Evolutionary conservation across 2,113 vertebrate species (phyloP), one percentile per base, ranked within the genome.

Genomic region (Gymnogyps californianus): DNA sequence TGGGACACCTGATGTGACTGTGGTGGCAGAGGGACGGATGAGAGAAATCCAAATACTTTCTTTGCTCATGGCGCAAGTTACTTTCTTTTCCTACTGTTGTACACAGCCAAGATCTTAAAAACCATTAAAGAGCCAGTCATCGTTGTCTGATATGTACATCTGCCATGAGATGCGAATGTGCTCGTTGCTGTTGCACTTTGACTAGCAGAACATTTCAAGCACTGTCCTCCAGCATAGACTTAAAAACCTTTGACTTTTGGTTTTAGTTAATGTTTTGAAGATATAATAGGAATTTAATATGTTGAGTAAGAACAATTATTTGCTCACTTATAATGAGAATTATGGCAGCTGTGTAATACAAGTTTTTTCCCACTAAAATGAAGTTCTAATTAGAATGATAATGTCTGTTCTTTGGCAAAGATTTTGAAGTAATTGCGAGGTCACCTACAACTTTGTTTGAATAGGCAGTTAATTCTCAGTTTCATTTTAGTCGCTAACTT

Each of bases 361-460:
- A 64, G 40, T 38, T 59, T 87, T 85, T 64, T 14, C 47, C 36
- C n/a, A 32, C 65, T 71, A 44, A 79, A 95, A 83, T 15, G 20
- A 86, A 89, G 51, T 38, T 87, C 75, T 90, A 91, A 90, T 90
- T 92, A 92, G 40, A 61, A 92, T 86, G 34, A 70, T 96, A 93
- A 93, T 61, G 46, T 54, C 67, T 86, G 5, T 83, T 92, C 64
- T 89, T 81, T 80, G 67, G 25, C 51, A 54, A 52, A 87, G 79
- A 75, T 91, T 96, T 95, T 88, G 61, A 88, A 88, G 58, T 25
- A 86, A 40, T 34, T 72, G 19, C 0, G 16, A 95, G 75, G 92
- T 96, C 88, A 93, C 79, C 75, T 92, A 64, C 47, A 85, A 85
- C 65, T 96, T 94, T 76, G 34, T 91, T 83, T 66, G 51, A 94